Evolutionary conservation across 2,113 vertebrate species (phyloP).

Genomic region (Ranitomeya imitator): DNA sequence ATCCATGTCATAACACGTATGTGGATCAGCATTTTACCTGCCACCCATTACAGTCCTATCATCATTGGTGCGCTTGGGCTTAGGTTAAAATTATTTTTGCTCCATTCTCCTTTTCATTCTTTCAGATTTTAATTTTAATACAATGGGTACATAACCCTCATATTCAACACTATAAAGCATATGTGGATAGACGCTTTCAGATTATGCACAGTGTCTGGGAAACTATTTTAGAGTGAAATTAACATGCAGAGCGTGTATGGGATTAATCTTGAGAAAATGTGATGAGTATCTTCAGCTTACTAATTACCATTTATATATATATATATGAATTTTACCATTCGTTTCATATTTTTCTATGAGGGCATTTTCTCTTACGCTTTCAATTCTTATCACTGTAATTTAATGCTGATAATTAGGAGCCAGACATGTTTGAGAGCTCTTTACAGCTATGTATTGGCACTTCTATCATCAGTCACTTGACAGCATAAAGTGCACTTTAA

Average conservation of each 20-base stretch:
- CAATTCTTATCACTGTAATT: not conserved
- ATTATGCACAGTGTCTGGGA: not conserved
- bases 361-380: not conserved
- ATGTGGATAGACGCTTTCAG: not conserved
- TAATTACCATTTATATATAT: constrained; percentile 10
- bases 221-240: not conserved
- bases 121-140: too few relatives aligned
- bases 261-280: constrained; percentile 11
- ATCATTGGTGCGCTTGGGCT: too few relatives aligned
- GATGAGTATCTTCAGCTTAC: constrained; percentile 8
- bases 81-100: too few relatives aligned
- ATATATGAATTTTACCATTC: not conserved
- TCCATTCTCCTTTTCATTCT: too few relatives aligned
- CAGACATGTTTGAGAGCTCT: not conserved
- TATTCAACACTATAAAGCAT: not conserved
- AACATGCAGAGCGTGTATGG: not conserved
- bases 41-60: too few relatives aligned
- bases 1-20: too few relatives aligned
- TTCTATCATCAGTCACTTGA: constrained; percentile 33
- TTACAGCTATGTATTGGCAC: not conserved
- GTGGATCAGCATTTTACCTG: too few relatives aligned
- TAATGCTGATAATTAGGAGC: not conserved
- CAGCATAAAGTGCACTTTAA: constrained; percentile 26
- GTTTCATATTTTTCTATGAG: not conserved
- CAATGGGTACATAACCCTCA: not conserved